Base-by-base conservation (phyloP, 2,113 vertebrate species). In the human (Homo sapiens) region DNA sequence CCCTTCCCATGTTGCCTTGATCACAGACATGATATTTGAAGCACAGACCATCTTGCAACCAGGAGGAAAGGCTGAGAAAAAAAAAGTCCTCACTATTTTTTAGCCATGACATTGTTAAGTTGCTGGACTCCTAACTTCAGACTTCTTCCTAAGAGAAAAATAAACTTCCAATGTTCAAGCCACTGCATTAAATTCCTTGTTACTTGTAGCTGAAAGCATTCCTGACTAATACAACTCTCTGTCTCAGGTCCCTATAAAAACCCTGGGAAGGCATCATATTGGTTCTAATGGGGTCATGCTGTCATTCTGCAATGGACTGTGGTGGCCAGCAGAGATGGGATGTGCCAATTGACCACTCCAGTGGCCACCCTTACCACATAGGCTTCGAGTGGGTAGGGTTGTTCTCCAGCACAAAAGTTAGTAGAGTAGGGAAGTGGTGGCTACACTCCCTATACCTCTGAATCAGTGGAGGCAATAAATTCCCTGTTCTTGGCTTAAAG, bases 251-350 rank as follows among this genome's bases (percentile, higher is more conserved):
- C 78, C 27, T 32, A 8, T 17, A 12, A 70, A 57, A 25, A n/a
- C 57, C 70, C 23, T 20, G 32, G 68, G 35, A 81, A 40, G 25
- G 32, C 22, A 35, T 2, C 43, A 1, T 40, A 2, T 13, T 32
- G 20, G 40, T 40, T n/a, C 30, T 0, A 1, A 7, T 0, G 43
- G 68, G n/a, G 23, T 32, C 48, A 50, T 32, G n/a, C 23, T 66
- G 5, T 61, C 5, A 2, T 6, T 40, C 48, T 10, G 38, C 40
- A 86, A 12, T 30, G 0, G 1, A 27, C 23, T 2, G 0, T 16
- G 68, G 64, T 43, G 78, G 35, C 48, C 91, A 35, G 4, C n/a
- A 68, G 70, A 85, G 73, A 48, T 0, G 13, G 16, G 22, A 8
- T 16, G 0, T 20, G 32, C 57, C 16, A 20, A 22, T 3, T 6